Conservation (phyloP, 2,888 invertebrate species). For the Drosophila testacea region DNA sequence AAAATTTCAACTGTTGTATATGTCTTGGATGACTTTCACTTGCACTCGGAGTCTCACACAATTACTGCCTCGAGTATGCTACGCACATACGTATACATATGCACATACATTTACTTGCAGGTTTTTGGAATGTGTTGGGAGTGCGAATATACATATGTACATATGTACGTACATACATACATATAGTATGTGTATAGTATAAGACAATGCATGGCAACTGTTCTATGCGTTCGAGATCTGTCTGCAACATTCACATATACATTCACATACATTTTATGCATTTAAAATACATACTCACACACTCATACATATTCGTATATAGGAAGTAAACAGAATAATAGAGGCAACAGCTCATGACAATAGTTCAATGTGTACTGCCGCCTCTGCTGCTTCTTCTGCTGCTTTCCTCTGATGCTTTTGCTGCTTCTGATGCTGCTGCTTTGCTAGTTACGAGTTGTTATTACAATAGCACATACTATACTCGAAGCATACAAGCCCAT, state of each 20-base stretch:
- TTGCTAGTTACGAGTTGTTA: slow-evolving; percentile 45
- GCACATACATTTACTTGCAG: not conserved
- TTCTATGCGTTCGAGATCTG: slow-evolving; percentile 15
- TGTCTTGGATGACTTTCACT: slow-evolving; percentile 52
- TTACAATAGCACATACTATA: slow-evolving; percentile 44
- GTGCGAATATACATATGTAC: slow-evolving; percentile 1
- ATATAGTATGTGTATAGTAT: not conserved
- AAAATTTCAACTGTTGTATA: slow-evolving; percentile 54
- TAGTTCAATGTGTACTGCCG: slow-evolving; percentile 60
- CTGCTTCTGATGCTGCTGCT: slow-evolving; percentile 19
- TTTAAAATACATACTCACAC: slow-evolving; percentile 16
- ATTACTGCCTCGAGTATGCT: slow-evolving; percentile 47
- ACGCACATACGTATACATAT: slow-evolving; percentile 6
- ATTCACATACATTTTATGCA: slow-evolving; percentile 2
- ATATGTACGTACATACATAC: not conserved
- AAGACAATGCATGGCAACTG: slow-evolving; percentile 22
- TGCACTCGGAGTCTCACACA: slow-evolving; percentile 36
- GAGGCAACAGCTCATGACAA: slow-evolving; percentile 62
- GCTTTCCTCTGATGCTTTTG: slow-evolving; percentile 2
- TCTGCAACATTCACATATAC: slow-evolving; percentile 8
- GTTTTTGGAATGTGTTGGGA: slow-evolving; percentile 8
- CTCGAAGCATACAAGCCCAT: slow-evolving; percentile 20
- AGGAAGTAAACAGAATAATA: slow-evolving; percentile 62
- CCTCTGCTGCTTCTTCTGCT: slow-evolving; percentile 24
- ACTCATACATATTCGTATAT: slow-evolving; percentile 15